These are phyloP conservation scores for Lutjanus erythropterus DNA, from an alignment of 2,113 vertebrate species.

Conservation along the genomic window DNA sequence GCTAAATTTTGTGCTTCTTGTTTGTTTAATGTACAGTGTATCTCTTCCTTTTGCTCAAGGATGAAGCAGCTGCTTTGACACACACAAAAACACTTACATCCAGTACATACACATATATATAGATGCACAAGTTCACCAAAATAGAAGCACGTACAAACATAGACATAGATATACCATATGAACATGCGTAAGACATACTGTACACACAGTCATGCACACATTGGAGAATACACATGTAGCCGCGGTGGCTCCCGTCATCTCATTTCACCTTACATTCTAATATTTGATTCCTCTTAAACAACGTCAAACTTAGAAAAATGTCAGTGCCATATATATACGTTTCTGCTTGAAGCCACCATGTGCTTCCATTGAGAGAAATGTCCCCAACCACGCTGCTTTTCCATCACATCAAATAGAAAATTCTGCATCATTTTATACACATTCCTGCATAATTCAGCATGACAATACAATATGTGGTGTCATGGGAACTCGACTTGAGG, in stretches of 20 bases:
- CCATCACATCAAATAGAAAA: conserved; percentile 51
- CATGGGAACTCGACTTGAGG: conserved; percentile 45
- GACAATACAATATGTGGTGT: conserved; percentile 47
- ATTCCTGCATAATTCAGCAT: conserved; percentile 32
- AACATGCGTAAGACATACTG: too few species aligned
- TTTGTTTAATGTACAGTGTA: neutral
- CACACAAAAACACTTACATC: conserved; percentile 2
- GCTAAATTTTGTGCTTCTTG: neutral
- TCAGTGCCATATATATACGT: conserved; percentile 13
- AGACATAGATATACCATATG: neutral
- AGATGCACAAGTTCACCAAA: neutral
- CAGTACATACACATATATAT: neutral
- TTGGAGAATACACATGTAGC: neutral
- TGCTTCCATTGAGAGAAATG: conserved; percentile 27
- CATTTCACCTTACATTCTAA: conserved; percentile 31
- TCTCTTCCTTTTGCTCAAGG: neutral
- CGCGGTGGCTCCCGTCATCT: conserved; percentile 22
- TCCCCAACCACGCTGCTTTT: conserved; percentile 27
- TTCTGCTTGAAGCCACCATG: conserved; percentile 40
- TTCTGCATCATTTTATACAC: conserved; percentile 43
- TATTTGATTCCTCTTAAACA: conserved; percentile 46
- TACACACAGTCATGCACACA: neutral
- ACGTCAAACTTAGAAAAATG: conserved; percentile 30
- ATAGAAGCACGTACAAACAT: neutral
- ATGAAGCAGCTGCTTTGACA: neutral